Evolutionary conservation across 2,888 invertebrate species (phyloP).

Genomic region (Drosophila leonis): DNA sequence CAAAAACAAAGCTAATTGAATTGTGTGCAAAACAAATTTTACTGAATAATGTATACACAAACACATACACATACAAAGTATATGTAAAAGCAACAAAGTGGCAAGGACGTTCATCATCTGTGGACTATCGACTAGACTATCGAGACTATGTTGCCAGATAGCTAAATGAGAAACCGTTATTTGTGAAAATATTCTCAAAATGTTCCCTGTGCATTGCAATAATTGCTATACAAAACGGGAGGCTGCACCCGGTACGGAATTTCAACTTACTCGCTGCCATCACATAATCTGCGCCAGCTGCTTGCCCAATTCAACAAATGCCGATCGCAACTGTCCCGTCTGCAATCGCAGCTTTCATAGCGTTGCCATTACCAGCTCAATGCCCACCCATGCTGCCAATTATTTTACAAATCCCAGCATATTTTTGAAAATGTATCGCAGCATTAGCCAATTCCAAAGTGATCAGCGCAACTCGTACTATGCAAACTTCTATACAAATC

Average conservation of each 20-base stretch:
- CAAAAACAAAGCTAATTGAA: conserved; percentile 59
- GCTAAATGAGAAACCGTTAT: conserved; percentile 27
- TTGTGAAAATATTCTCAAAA: conserved; percentile 9
- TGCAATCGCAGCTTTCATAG: conserved; percentile 28
- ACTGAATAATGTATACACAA: conserved; percentile 8
- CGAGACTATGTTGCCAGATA: conserved; percentile 36
- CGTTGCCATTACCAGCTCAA: conserved; percentile 26
- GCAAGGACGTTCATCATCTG: conserved; percentile 20
- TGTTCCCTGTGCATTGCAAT: conserved; percentile 66
- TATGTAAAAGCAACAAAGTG: background rate
- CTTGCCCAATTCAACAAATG: background rate
- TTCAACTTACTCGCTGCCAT: conserved; percentile 48
- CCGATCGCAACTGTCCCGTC: conserved; percentile 39
- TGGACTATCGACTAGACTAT: background rate
- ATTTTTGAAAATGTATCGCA: conserved; percentile 39
- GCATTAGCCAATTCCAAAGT: conserved; percentile 49
- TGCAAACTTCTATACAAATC: conserved; percentile 19
- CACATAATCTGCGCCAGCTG: conserved; percentile 55
- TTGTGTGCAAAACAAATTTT: conserved; percentile 48
- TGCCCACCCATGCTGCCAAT: conserved; percentile 43
- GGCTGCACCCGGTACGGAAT: background rate
- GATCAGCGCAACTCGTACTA: conserved; percentile 42
- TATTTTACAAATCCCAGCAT: conserved; percentile 58
- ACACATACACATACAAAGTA: background rate
- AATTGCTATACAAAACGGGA: conserved; percentile 30